Conservation (phyloP, 2,113 vertebrate genomes). For the Nibea coibor region DNA sequence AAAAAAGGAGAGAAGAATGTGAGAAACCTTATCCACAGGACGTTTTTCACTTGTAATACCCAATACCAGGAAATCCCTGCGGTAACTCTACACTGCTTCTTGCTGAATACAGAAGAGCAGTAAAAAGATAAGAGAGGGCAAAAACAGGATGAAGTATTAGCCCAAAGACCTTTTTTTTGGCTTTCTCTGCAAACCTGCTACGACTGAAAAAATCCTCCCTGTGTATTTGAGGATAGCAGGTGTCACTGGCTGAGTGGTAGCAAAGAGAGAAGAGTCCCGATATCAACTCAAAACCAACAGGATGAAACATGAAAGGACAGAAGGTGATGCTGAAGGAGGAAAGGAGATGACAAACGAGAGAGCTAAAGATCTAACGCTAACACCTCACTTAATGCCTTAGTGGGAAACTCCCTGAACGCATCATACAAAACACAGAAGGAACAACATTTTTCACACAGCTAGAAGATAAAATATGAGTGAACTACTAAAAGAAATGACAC, state of each 20-base stretch:
- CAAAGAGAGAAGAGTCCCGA: background rate
- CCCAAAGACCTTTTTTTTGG: conserved; percentile 1
- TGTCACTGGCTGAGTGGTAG: background rate
- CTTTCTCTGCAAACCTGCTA: conserved; percentile 32
- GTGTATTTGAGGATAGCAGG: conserved; percentile 8
- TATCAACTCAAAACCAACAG: background rate
- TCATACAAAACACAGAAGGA: background rate
- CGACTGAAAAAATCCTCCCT: background rate
- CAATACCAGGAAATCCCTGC: conserved; percentile 29
- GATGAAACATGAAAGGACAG: background rate
- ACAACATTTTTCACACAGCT: background rate
- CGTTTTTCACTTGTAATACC: conserved; percentile 6
- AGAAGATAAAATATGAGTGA: background rate
- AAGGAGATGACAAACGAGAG: background rate
- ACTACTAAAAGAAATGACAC: background rate
- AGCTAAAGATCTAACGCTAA: background rate
- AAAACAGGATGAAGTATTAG: background rate
- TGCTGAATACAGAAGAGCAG: conserved; percentile 2
- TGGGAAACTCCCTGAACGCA: conserved; percentile 21
- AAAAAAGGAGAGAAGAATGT: background rate
- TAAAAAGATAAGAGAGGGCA: background rate
- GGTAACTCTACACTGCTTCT: background rate
- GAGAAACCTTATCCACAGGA: conserved; percentile 23
- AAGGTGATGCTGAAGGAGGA: background rate
- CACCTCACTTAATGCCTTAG: background rate